Conservation (phyloP, 2,888 invertebrate genomes). For the Melolontha melolontha region DNA sequence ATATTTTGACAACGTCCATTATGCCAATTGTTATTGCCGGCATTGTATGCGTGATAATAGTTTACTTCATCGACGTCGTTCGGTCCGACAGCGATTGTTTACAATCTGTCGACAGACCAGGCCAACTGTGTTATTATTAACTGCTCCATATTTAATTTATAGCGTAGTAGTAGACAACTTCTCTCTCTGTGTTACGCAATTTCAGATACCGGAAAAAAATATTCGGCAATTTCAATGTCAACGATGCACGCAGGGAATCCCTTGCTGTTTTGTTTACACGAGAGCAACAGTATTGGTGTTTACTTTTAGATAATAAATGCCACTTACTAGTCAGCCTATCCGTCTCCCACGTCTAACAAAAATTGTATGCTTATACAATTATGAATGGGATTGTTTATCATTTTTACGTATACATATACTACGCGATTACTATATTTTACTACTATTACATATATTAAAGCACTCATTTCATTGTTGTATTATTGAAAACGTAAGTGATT, state of each 20-base stretch:
- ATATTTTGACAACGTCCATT: slow-evolving; percentile 42
- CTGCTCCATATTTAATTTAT: slow-evolving; percentile 49
- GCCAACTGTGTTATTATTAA: slow-evolving; percentile 41
- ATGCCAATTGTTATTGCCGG: slow-evolving; percentile 36
- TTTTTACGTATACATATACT: slow-evolving; percentile 28
- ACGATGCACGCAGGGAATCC: slow-evolving; percentile 30
- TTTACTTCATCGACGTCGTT: slow-evolving; percentile 26
- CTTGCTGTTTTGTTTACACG: slow-evolving; percentile 22
- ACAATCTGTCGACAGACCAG: slow-evolving; percentile 49
- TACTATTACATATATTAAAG: slow-evolving; percentile 8
- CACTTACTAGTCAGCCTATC: slow-evolving; percentile 22
- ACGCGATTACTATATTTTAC: slow-evolving; percentile 20
- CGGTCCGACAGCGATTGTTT: slow-evolving; percentile 44
- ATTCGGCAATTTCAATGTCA: slow-evolving; percentile 35
- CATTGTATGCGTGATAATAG: slow-evolving; percentile 20
- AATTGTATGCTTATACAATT: slow-evolving; percentile 27
- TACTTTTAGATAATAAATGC: slow-evolving; percentile 36
- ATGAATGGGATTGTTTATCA: slow-evolving; percentile 35
- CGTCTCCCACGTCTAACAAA: slow-evolving; percentile 30
- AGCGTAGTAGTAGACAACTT: slow-evolving; percentile 42
- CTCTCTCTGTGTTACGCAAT: slow-evolving; percentile 26
- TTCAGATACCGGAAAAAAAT: slow-evolving; percentile 36
- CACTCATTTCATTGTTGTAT: slow-evolving; percentile 21
- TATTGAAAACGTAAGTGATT: slow-evolving; percentile 33
- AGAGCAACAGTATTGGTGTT: slow-evolving; percentile 15